Percentiles rank a stretch among this genome's conserved stretches.
phyloP scores from a whole-genome alignment of 2,797 vertebrate genomes.

The Gobionotothen gibberifrons region DNA sequence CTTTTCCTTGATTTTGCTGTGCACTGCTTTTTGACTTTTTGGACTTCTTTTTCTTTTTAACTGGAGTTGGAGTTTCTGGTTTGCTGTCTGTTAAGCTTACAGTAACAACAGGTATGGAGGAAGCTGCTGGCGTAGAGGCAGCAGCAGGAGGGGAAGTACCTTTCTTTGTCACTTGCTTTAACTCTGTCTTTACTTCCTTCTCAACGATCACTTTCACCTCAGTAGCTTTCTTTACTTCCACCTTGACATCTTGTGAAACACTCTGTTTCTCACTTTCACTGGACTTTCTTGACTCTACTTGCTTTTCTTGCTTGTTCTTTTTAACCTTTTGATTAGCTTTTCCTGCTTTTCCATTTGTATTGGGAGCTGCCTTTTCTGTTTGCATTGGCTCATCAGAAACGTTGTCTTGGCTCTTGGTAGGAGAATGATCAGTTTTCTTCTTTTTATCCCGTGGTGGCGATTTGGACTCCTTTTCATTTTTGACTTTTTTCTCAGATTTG shows the following conservation, averaged over 20 bases:
- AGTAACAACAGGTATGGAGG: slow-evolving; percentile 21
- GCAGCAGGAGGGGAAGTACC: slow-evolving; percentile 29
- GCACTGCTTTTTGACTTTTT: slow-evolving; percentile 79
- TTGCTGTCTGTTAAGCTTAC: slow-evolving; percentile 57
- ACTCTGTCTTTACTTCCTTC: slow-evolving; percentile 55
- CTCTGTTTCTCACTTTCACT: slow-evolving; percentile 61
- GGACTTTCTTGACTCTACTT: slow-evolving; percentile 58
- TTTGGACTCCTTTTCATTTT: slow-evolving; percentile 75
- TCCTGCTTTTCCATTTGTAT: slow-evolving; percentile 62
- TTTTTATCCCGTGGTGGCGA: slow-evolving; percentile 69
- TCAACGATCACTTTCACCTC: slow-evolving; percentile 65
- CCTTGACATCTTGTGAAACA: slow-evolving; percentile 48
- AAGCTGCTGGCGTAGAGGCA: slow-evolving; percentile 9
- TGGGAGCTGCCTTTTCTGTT: slow-evolving; percentile 47
- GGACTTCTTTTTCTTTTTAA: slow-evolving; percentile 83
- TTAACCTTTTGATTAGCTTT: slow-evolving; percentile 74
- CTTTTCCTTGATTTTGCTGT: slow-evolving; percentile 68
- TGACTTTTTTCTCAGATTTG: slow-evolving; percentile 65
- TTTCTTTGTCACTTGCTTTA: slow-evolving; percentile 67
- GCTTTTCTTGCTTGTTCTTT: slow-evolving; percentile 78
- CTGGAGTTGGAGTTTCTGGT: slow-evolving; percentile 52
- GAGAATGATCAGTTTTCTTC: slow-evolving; percentile 54
- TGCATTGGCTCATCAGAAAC: slow-evolving; percentile 32
- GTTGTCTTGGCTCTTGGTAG: slow-evolving; percentile 53
- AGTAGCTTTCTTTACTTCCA: slow-evolving; percentile 47